These are phyloP conservation scores for Trichosurus vulpecula DNA, from an alignment of 2,797 vertebrate species.

Conservation along the genomic window DNA sequence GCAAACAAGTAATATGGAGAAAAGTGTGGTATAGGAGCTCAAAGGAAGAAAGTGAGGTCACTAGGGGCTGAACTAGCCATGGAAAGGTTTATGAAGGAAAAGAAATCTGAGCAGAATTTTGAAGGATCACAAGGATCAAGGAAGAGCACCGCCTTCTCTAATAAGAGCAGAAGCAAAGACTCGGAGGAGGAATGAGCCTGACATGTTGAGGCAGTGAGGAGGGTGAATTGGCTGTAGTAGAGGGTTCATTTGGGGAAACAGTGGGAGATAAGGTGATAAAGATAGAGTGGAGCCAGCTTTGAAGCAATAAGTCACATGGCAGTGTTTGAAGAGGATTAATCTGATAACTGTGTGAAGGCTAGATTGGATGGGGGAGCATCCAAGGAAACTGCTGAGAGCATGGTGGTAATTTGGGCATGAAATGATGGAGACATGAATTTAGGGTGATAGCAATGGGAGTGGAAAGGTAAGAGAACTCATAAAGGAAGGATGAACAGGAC, in stretches of 20 bases:
- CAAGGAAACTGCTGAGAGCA: neutral
- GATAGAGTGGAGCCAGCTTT: rapidly evolving
- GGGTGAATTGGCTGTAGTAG: neutral
- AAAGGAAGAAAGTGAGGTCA: rapidly evolving
- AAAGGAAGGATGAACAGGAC: neutral
- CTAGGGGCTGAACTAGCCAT: neutral
- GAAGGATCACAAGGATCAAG: neutral
- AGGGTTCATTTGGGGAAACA: rapidly evolving
- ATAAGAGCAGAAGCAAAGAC: neutral
- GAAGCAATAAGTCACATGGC: no score
- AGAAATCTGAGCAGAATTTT: neutral
- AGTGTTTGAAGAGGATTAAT: neutral
- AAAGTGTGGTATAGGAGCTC: neutral
- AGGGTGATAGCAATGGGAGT: neutral
- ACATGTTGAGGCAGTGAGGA: neutral
- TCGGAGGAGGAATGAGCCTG: neutral
- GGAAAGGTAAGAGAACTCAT: neutral
- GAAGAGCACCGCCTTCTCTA: conserved; percentile 17
- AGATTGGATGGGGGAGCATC: neutral
- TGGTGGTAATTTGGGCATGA: neutral
- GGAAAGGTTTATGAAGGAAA: neutral
- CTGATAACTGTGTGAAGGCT: neutral
- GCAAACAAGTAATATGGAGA: neutral
- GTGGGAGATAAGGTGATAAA: neutral
- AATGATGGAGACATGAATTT: neutral